These are phyloP conservation scores for Drosophila anomelani DNA, from an alignment of 2,888 invertebrate species.

Conservation along the genomic window DNA sequence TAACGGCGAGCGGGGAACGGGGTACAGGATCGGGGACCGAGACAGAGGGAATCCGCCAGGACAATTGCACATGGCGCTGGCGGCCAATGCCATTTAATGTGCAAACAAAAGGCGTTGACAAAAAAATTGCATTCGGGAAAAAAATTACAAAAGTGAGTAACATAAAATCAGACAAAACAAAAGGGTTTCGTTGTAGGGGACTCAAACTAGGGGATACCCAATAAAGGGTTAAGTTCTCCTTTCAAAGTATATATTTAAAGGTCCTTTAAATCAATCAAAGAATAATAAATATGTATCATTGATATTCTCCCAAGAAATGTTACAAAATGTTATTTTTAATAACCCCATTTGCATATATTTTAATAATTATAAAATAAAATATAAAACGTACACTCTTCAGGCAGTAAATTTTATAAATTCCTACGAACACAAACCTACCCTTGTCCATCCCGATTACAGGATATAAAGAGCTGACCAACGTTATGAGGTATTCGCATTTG, in stretches of 20 bases:
- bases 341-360: background rate
- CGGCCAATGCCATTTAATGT: constrained; percentile 71
- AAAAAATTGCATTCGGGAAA: constrained; percentile 33
- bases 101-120: constrained; percentile 75
- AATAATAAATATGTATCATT: too few relatives aligned
- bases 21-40: background rate
- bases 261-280: too few relatives aligned
- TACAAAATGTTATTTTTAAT: background rate
- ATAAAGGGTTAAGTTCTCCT: rapidly evolving
- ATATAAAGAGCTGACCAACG: constrained; percentile 52
- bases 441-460: background rate
- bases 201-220: background rate
- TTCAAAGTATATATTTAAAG: background rate
- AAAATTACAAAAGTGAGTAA: constrained; percentile 21
- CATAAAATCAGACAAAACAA: constrained; percentile 33
- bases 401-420: too few relatives aligned
- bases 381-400: background rate
- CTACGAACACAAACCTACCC: background rate
- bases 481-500: constrained; percentile 72
- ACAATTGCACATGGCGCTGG: constrained; percentile 65
- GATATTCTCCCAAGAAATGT: too few relatives aligned
- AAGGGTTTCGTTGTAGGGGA: constrained; percentile 4
- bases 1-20: background rate
- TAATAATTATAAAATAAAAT: background rate
- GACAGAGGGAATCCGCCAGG: constrained; percentile 19